Evolutionary conservation across 2,797 vertebrate species (phyloP).

Genomic region (Poliocrania exsul): DNA sequence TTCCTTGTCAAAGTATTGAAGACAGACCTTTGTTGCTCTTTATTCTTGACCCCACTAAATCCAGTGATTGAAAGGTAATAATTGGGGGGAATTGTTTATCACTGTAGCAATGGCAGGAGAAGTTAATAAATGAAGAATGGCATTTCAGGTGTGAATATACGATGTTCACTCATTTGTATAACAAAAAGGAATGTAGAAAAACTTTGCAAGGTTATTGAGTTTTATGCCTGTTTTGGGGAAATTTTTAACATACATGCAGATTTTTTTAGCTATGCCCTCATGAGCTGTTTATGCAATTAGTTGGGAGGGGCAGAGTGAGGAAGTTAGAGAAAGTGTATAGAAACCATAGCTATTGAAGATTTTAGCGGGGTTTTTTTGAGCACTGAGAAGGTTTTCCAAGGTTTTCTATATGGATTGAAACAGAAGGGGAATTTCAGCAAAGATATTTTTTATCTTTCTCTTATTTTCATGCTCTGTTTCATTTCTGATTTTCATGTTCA

Average conservation of each 20-base stretch:
- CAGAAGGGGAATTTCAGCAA: not conserved
- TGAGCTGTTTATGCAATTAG: not conserved
- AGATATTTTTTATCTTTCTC: not conserved
- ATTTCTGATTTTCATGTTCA: not conserved
- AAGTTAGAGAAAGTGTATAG: not conserved
- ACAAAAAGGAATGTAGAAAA: not conserved
- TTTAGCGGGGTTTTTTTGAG: not conserved
- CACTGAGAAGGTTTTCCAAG: not conserved
- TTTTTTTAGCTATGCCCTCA: not conserved
- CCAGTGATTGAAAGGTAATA: not conserved
- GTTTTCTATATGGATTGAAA: not conserved
- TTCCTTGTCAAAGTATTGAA: slow-evolving; percentile 14
- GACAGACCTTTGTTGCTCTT: not conserved
- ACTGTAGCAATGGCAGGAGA: not conserved
- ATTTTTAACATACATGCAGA: not conserved
- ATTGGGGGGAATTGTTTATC: not conserved
- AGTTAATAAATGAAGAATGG: not conserved
- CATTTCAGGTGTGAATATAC: slow-evolving; percentile 5
- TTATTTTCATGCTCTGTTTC: not conserved
- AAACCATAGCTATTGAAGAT: not conserved
- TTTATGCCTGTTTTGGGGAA: not conserved
- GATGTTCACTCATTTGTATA: not conserved
- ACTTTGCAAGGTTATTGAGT: not conserved
- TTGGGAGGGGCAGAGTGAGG: not conserved
- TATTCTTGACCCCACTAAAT: not conserved